phyloP scores from a whole-genome alignment of 2,888 invertebrate species.

The Tinea trinotella region DNA sequence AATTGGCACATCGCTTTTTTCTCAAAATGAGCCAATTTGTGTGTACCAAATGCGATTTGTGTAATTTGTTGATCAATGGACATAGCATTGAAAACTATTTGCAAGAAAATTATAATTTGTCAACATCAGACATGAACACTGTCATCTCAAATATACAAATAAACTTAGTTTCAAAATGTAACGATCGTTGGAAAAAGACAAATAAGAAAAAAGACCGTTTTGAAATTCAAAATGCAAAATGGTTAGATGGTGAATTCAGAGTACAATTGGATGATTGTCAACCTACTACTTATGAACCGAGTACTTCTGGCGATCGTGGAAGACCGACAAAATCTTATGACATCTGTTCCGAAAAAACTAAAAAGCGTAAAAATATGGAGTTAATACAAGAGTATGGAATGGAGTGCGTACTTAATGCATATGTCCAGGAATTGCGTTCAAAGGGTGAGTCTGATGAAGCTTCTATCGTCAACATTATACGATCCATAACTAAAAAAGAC shows the following conservation, averaged over 20 bases:
- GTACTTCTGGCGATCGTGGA: not conserved
- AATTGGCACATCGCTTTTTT: too few relatives aligned
- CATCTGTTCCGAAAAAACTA: slow-evolving; percentile 18
- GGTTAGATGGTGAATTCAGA: slow-evolving; percentile 12
- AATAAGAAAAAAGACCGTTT: slow-evolving; percentile 3
- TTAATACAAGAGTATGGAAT: slow-evolving; percentile 17
- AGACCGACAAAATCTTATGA: slow-evolving; percentile 19
- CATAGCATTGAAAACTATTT: too few relatives aligned
- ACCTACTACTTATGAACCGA: not conserved
- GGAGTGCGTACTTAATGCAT: slow-evolving; percentile 17
- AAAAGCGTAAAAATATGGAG: slow-evolving; percentile 19
- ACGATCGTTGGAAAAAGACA: too few relatives aligned
- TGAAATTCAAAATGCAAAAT: slow-evolving; percentile 7
- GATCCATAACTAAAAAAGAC: not conserved
- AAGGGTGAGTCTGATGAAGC: slow-evolving; percentile 18
- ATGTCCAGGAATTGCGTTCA: slow-evolving; percentile 15
- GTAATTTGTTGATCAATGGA: too few relatives aligned
- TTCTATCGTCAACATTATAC: slow-evolving; percentile 13
- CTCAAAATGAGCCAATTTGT: too few relatives aligned
- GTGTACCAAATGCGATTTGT: too few relatives aligned
- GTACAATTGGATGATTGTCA: not conserved
- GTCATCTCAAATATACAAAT: too few relatives aligned
- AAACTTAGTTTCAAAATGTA: too few relatives aligned
- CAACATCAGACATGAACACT: too few relatives aligned
- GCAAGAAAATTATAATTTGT: too few relatives aligned